Evolutionary conservation across 2,888 invertebrate species (phyloP), one percentile per base, ranked within the genome.

Genomic region (Xanthorhoe designata): DNA sequence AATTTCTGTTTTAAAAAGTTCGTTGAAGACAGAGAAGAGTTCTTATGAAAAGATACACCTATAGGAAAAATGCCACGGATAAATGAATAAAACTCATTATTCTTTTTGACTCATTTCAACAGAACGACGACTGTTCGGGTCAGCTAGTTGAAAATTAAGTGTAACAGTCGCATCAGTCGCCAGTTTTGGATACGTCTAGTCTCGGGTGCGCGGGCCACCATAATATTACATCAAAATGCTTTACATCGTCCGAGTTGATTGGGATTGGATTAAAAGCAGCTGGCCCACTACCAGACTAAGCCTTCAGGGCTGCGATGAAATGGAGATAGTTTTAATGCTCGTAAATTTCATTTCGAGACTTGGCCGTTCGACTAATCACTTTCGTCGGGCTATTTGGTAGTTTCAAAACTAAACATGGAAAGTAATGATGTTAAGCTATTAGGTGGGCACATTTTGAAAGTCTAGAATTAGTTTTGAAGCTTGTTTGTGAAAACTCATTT

Each of bases 301-400:
- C 86, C 85, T 84, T 85, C 82, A 78, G 86, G 84, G 83, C 82
- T 78, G 73, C 84, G 87, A 88, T 89, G 87, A 86, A 91, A 88
- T 86, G 83, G 86, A 91, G 88, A 90, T 92, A 92, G 92, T 92
- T 92, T 90, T 91, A 91, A 92, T 88, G 88, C 87, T 86, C 90
- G 86, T 91, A 91, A 92, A 91, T 92, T 91, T 90, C 78, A 85
- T 89, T 87, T 78, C 80, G 83, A 85, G 83, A 80, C 86, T 86
- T 79, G 75, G 76, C 73, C 85, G 84, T 82, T 87, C 86, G 82
- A 87, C 87, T 88, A 90, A 91, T 91, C 88, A 87, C 83, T 88
- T 83, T 84, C 81, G 80, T 78, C 80, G 75, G 79, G 78, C 77
- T 85, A 86, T 87, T 88, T 82, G 83, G 77, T 78, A 89, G 83